Conservation (phyloP, 2,797 vertebrate genomes). For the Delichon dasypus region DNA sequence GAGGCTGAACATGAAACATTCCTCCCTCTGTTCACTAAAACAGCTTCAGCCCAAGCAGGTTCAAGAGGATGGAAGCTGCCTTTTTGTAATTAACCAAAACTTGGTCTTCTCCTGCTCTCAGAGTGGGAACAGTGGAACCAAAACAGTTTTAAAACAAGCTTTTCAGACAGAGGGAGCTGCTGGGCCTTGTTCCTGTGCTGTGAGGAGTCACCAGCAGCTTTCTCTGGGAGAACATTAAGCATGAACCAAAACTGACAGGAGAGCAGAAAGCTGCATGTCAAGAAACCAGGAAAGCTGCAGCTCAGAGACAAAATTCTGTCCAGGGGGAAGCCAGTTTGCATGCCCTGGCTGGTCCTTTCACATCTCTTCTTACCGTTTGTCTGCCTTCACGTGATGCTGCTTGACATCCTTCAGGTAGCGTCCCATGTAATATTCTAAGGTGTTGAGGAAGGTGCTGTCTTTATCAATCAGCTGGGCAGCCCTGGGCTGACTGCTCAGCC, state of each 20-base stretch:
- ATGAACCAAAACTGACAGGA: background rate
- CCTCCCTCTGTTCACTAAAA: background rate
- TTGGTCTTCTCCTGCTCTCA: background rate
- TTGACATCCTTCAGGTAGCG: slow-evolving; percentile 96
- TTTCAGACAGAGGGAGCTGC: background rate
- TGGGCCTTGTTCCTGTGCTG: background rate
- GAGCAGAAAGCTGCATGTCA: background rate
- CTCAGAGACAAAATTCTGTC: background rate
- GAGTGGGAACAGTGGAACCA: background rate
- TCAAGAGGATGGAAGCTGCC: background rate
- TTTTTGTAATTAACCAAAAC: background rate
- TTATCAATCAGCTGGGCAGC: slow-evolving; percentile 96
- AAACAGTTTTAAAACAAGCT: background rate
- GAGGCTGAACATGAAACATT: background rate
- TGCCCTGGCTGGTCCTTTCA: background rate
- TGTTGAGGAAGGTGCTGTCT: slow-evolving; percentile 92
- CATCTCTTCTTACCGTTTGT: slow-evolving; percentile 86
- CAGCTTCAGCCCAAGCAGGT: background rate
- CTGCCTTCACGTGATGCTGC: slow-evolving; percentile 91
- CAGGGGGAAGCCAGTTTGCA: background rate
- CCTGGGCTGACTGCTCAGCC: slow-evolving; percentile 92
- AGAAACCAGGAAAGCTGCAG: background rate
- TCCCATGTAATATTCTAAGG: slow-evolving; percentile 89
- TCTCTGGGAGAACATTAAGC: background rate
- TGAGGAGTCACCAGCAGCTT: background rate